phyloP scores from a whole-genome alignment of 1,140 invertebrate species.

The Bombus cullumanus region DNA sequence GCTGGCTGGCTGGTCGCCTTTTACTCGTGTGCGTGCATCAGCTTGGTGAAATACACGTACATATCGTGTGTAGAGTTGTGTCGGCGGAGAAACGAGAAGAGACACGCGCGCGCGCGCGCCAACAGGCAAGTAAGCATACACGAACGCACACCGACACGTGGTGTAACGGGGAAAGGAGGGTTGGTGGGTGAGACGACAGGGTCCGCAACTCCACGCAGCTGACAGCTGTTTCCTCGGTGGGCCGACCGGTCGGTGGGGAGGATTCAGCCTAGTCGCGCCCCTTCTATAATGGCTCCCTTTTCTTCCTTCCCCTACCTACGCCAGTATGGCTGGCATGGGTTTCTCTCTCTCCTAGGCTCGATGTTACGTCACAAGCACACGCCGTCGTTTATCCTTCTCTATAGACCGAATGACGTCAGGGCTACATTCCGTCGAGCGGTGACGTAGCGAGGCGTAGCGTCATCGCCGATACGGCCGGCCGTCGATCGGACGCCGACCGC shows the following conservation, averaged over 20 bases:
- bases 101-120: slow-evolving; percentile 14
- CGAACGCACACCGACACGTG: slow-evolving; percentile 15
- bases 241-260: slow-evolving; percentile 81
- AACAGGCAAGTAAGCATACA: slow-evolving; percentile 41
- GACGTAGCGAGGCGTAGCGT: slow-evolving; percentile 75
- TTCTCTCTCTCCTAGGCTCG: slow-evolving; percentile 61
- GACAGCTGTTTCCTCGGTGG: slow-evolving; percentile 83
- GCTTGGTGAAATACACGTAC: neutral
- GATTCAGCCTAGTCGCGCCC: slow-evolving; percentile 83
- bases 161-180: slow-evolving; percentile 72
- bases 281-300: slow-evolving; percentile 84
- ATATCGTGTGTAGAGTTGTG: neutral
- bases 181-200: slow-evolving; percentile 72
- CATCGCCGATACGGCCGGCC: slow-evolving; percentile 60
- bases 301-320: slow-evolving; percentile 81
- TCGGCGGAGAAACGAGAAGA: neutral
- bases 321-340: slow-evolving; percentile 80
- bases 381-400: slow-evolving; percentile 60
- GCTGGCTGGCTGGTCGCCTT: slow-evolving; percentile 64
- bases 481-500: slow-evolving; percentile 55
- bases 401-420: slow-evolving; percentile 74
- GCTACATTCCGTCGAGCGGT: slow-evolving; percentile 69
- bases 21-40: slow-evolving; percentile 55
- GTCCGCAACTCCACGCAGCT: slow-evolving; percentile 79
- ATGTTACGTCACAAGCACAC: slow-evolving; percentile 60